Evolutionary conservation across 2,113 vertebrate species (phyloP).

Genomic region (Myanophis thanlyinensis): DNA sequence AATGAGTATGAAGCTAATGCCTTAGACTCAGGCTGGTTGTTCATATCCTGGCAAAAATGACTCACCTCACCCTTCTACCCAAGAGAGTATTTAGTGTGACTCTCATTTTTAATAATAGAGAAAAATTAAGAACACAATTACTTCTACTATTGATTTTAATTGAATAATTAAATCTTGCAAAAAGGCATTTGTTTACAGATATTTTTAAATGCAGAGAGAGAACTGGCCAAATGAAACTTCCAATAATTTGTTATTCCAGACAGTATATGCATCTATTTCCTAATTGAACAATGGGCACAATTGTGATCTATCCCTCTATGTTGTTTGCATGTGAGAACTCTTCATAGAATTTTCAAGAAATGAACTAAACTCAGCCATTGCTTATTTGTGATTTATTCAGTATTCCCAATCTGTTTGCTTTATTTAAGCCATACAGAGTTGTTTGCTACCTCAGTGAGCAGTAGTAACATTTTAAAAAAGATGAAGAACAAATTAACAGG

Average conservation of each 20-base stretch:
- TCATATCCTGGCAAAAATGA: background rate
- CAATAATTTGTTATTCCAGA: background rate
- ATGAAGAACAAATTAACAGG: background rate
- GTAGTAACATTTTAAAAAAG: slow-evolving; percentile 12
- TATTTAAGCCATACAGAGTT: background rate
- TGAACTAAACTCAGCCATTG: slow-evolving; percentile 7
- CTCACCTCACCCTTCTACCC: background rate
- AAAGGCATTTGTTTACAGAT: background rate
- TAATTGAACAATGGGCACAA: background rate
- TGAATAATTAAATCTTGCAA: background rate
- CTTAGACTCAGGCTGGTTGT: background rate
- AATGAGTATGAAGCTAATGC: background rate
- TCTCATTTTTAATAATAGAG: background rate
- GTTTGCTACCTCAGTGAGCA: background rate
- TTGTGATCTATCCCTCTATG: background rate
- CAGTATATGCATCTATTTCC: background rate
- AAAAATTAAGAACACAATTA: background rate
- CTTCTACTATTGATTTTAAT: background rate
- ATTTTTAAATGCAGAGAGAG: background rate
- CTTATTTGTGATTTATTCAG: slow-evolving; percentile 4
- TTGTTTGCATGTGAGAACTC: background rate
- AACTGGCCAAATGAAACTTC: background rate
- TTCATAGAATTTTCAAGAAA: background rate
- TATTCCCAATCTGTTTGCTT: slow-evolving; percentile 4
- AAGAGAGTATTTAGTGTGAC: background rate